Evolutionary conservation across 1,140 invertebrate species (phyloP).

Genomic region (Aphidius gifuensis): DNA sequence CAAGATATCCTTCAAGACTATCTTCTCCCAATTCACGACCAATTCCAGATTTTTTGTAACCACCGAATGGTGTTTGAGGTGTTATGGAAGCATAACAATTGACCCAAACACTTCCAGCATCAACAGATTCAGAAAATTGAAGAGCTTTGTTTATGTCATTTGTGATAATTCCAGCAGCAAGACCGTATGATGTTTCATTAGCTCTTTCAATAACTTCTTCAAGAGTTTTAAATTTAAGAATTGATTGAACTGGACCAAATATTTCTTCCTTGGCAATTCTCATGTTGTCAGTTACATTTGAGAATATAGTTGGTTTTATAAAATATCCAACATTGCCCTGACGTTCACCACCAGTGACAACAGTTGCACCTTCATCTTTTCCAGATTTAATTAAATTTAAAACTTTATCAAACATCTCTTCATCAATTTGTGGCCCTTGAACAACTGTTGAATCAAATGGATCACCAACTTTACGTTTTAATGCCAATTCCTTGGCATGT

Average conservation of each 20-base stretch:
- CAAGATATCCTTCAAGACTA: slow-evolving; percentile 67
- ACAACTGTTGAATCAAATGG: slow-evolving; percentile 61
- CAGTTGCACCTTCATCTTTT: slow-evolving; percentile 69
- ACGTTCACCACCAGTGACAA: slow-evolving; percentile 67
- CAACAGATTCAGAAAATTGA: slow-evolving; percentile 69
- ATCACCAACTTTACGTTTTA: slow-evolving; percentile 61
- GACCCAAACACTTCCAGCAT: slow-evolving; percentile 71
- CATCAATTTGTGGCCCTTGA: slow-evolving; percentile 68
- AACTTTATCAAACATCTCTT: slow-evolving; percentile 68
- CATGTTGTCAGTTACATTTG: slow-evolving; percentile 77
- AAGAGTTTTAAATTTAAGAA: slow-evolving; percentile 75
- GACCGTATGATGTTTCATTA: slow-evolving; percentile 82
- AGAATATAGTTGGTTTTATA: slow-evolving; percentile 71
- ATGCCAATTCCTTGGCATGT: slow-evolving; percentile 55
- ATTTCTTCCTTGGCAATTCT: slow-evolving; percentile 78
- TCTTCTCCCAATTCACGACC: slow-evolving; percentile 76
- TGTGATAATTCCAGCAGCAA: slow-evolving; percentile 83
- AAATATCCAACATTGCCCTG: slow-evolving; percentile 67
- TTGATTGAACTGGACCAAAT: slow-evolving; percentile 70
- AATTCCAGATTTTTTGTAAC: slow-evolving; percentile 75
- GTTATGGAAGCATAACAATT: slow-evolving; percentile 70
- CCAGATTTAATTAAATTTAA: slow-evolving; percentile 67
- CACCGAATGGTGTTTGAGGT: slow-evolving; percentile 73
- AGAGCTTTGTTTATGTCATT: slow-evolving; percentile 79
- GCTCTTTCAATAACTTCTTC: slow-evolving; percentile 85